These are phyloP conservation scores for Amphiprion ocellaris DNA, from an alignment of 2,113 vertebrate species.

Conservation along the genomic window DNA sequence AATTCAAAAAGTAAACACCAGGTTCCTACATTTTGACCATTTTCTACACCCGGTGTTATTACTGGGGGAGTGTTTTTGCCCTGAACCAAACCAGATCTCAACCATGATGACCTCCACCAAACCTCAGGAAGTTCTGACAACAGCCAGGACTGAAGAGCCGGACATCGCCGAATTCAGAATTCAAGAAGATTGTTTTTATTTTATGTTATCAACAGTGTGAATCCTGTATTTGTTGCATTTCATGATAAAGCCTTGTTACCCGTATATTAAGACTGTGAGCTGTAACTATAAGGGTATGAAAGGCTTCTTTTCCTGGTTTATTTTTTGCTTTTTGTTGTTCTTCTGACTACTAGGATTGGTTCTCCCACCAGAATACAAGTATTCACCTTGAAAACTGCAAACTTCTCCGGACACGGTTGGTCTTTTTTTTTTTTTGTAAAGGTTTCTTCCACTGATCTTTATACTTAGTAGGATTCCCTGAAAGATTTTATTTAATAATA, in stretches of 20 bases:
- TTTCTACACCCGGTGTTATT: background rate
- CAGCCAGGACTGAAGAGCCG: constrained; percentile 12
- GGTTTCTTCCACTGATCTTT: background rate
- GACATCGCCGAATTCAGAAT: background rate
- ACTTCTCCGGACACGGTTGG: constrained; percentile 88
- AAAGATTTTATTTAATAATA: too few species aligned
- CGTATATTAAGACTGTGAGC: too few species aligned
- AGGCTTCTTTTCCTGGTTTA: too few species aligned
- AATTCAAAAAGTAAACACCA: background rate
- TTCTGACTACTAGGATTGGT: constrained; percentile 88
- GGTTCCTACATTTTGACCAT: background rate
- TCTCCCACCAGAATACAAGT: constrained; percentile 91
- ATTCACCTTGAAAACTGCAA: constrained; percentile 91
- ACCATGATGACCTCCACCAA: too few species aligned
- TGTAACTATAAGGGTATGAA: too few species aligned
- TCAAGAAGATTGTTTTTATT: background rate
- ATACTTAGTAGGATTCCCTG: too few species aligned
- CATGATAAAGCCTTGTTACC: too few species aligned
- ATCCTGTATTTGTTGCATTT: background rate
- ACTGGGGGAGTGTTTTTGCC: background rate
- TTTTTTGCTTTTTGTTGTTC: constrained; percentile 39
- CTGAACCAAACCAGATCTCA: background rate
- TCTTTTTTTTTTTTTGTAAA: background rate
- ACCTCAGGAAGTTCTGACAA: too few species aligned
- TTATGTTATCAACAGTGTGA: background rate